These are phyloP conservation scores for Halictus rubicundus DNA, from an alignment of 1,140 invertebrate species.

Conservation along the genomic window DNA sequence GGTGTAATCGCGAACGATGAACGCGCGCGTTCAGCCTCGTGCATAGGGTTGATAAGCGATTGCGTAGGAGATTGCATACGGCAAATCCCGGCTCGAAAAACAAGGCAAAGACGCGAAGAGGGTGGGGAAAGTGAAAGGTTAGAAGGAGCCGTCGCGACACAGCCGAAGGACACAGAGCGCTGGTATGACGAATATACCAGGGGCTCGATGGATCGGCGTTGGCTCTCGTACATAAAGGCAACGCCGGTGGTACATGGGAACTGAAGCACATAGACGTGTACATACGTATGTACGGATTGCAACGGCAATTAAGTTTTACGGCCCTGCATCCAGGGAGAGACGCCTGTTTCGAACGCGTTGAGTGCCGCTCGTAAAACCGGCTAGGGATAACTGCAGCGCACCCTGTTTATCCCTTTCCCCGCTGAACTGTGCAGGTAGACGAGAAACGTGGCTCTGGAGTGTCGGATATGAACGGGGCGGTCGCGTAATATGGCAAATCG, in stretches of 20 bases:
- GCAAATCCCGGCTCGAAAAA: too few relatives aligned
- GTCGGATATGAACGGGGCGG: conserved; percentile 12
- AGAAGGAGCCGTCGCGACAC: background rate
- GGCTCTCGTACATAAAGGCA: conserved; percentile 34
- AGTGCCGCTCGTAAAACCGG: conserved; percentile 65
- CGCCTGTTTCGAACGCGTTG: conserved; percentile 65
- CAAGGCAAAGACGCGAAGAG: too few relatives aligned
- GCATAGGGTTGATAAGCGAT: too few relatives aligned
- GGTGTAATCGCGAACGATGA: too few relatives aligned
- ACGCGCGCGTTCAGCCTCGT: too few relatives aligned
- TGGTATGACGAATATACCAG: conserved; percentile 27
- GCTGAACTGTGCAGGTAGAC: conserved; percentile 20
- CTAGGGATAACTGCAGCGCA: conserved; percentile 55
- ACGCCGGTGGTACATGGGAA: conserved; percentile 19
- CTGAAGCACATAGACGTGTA: background rate
- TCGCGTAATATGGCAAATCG: conserved; percentile 11
- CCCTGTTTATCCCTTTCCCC: conserved; percentile 60
- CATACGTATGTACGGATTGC: conserved; percentile 68
- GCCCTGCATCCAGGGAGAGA: conserved; percentile 67
- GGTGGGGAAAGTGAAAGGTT: background rate
- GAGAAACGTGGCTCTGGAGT: conserved; percentile 24
- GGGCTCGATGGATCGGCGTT: conserved; percentile 36
- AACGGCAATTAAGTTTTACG: conserved; percentile 80
- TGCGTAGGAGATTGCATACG: too few relatives aligned
- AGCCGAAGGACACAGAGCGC: background rate